Evolutionary conservation across 2,113 vertebrate genomes (phyloP), one percentile per base, ranked within the genome.

Genomic region (Alexandromys fortis): DNA sequence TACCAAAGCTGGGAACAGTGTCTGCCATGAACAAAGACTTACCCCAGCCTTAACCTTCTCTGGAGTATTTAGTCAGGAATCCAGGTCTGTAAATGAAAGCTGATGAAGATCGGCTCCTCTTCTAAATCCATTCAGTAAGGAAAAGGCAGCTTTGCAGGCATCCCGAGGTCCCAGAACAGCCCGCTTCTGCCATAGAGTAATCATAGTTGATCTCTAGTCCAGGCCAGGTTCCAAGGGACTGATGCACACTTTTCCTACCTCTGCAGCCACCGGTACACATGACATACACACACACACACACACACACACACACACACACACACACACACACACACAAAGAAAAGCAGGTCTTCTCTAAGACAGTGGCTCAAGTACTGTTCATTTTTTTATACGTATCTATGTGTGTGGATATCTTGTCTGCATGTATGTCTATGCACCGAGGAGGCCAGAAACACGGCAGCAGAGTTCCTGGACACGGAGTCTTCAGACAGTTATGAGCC

Each of bases 111-210:
- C 42, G 22, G 61, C 38, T 86, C 0, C 2, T 91, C 73, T 91
- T 86, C 77, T 28, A 65, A 87, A 73, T 87, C 86, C 35, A 93
- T 79, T 91, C 91, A 35, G 55, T 38, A 94, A 86, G 87, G 78
- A 33, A 73, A 88, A 87, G 70, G 65, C 30, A 47, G 42, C 14
- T 33, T 38, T 7, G 5, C 35, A 14, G 17, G 42, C 10, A 2
- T 17, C 47, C 86, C 26, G 22, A 78, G 72, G 86, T 85, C 72
- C 89, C 58, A 61, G 72, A 96, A 79, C 22, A 45, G 91, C 4
- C 26, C 52, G 47, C 33, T 78, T 72, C 19, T 45, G 3, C 33
- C 49, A 63, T 85, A 77, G 79, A 58, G 82, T 24, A 61, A 65
- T 67, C 8, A 30, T 35, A 30, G 58, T 42, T 52, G 47, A 47